Conservation (phyloP, 2,797 vertebrate species). For the Gallirallus australis region DNA sequence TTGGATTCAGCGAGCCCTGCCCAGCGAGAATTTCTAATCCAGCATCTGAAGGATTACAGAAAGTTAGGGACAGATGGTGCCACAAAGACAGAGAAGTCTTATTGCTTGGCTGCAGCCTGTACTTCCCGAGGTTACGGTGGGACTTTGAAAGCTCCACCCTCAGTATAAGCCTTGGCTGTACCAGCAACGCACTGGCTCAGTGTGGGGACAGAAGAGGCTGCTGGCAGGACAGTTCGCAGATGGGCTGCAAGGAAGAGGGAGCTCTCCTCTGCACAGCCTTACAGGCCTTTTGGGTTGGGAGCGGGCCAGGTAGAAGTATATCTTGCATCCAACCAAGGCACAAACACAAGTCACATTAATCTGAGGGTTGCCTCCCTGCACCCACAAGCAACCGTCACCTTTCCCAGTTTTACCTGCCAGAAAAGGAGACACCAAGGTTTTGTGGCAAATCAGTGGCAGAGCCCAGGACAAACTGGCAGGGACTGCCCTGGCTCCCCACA, state of each 20-base stretch:
- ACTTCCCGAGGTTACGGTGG: not conserved
- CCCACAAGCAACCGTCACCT: no score
- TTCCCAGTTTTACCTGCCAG: not conserved
- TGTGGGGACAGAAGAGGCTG: not conserved
- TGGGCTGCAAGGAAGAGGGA: not conserved
- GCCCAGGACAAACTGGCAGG: not conserved
- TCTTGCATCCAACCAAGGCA: not conserved
- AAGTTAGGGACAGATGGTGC: conserved; percentile 64
- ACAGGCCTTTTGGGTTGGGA: not conserved
- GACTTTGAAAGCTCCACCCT: conserved; percentile 29
- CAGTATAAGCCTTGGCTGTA: not conserved
- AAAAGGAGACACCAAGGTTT: not conserved
- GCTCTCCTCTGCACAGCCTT: not conserved
- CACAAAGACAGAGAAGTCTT: conserved; percentile 13
- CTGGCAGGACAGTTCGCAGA: not conserved
- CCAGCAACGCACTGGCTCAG: not conserved
- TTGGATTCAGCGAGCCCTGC: not conserved
- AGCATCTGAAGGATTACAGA: conserved; percentile 48
- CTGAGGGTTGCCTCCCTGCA: not conserved
- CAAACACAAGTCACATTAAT: not conserved
- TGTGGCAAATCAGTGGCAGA: not conserved
- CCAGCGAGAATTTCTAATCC: conserved; percentile 55
- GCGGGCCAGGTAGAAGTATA: not conserved
- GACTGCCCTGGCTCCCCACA: not conserved
- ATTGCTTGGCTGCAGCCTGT: conserved; percentile 28